Percentiles rank a stretch among this genome's conserved stretches.
phyloP scores from a whole-genome alignment of 1,140 invertebrate genomes.

The Pseudobourletiella spinata region DNA sequence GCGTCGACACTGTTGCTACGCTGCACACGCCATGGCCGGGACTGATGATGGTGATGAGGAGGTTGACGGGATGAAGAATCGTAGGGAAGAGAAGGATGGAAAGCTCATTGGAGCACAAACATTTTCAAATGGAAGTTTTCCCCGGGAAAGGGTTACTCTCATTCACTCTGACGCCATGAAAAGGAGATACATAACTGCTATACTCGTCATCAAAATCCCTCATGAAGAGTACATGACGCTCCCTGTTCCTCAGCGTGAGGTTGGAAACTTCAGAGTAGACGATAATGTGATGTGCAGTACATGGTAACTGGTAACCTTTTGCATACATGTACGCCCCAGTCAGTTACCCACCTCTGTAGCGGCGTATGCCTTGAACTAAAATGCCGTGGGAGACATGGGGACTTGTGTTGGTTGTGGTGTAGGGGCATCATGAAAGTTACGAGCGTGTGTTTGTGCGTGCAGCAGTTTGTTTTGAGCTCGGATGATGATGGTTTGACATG shows the following conservation, averaged over 20 bases:
- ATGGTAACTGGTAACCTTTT: too few relatives aligned
- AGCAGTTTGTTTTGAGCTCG: too few relatives aligned
- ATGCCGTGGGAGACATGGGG: background rate
- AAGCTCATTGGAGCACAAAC: background rate
- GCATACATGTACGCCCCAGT: too few relatives aligned
- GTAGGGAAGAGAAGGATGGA: background rate
- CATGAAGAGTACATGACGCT: background rate
- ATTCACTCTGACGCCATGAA: background rate
- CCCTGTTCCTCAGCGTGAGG: slow-evolving; percentile 3
- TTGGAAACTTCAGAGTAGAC: too few relatives aligned
- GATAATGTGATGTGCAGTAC: too few relatives aligned
- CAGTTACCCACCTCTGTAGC: too few relatives aligned
- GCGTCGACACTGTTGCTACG: too few relatives aligned
- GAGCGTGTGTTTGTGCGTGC: background rate
- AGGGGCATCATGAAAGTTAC: background rate
- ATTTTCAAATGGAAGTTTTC: background rate
- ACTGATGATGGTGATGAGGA: too few relatives aligned
- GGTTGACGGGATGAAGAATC: slow-evolving; percentile 16
- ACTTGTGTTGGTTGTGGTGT: background rate
- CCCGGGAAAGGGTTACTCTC: background rate
- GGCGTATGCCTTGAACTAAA: too few relatives aligned
- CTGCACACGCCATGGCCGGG: too few relatives aligned
- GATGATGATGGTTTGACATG: too few relatives aligned
- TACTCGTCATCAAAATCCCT: background rate
- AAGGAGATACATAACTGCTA: background rate